Conservation (phyloP, 2,888 invertebrate genomes). For the Alloplasta piceator region DNA sequence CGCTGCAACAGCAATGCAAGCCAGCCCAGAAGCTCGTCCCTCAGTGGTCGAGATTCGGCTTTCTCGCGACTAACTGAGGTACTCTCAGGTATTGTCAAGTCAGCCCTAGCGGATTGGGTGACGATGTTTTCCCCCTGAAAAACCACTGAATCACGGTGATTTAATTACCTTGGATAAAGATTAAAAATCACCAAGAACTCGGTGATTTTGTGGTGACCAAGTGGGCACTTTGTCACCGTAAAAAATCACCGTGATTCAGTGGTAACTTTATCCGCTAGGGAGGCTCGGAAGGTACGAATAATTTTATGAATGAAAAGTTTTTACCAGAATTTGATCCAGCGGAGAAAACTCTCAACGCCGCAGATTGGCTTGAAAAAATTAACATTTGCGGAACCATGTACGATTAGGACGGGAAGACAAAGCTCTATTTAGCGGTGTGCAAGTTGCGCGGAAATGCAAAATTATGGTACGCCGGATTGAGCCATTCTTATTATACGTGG, state of each 20-base stretch:
- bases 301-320: constrained; percentile 64
- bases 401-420: constrained; percentile 58
- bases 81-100: constrained; percentile 29
- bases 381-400: constrained; percentile 49
- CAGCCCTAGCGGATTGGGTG: too few relatives aligned
- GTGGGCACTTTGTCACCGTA: too few relatives aligned
- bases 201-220: too few relatives aligned
- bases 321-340: constrained; percentile 65
- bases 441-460: constrained; percentile 62
- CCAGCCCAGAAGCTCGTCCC: too few relatives aligned
- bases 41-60: too few relatives aligned
- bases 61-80: too few relatives aligned
- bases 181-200: too few relatives aligned
- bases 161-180: too few relatives aligned
- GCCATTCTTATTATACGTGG: constrained; percentile 48
- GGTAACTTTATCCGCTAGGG: too few relatives aligned
- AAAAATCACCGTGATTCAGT: too few relatives aligned
- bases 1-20: background rate
- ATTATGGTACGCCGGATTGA: constrained; percentile 62
- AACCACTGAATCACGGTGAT: too few relatives aligned
- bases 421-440: constrained; percentile 57
- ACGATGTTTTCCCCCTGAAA: too few relatives aligned
- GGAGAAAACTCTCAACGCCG: background rate
- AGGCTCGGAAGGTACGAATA: constrained; percentile 43
- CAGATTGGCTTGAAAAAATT: constrained; percentile 62